phyloP scores from a whole-genome alignment of 2,888 invertebrate genomes.

The Campoplex nolae region DNA sequence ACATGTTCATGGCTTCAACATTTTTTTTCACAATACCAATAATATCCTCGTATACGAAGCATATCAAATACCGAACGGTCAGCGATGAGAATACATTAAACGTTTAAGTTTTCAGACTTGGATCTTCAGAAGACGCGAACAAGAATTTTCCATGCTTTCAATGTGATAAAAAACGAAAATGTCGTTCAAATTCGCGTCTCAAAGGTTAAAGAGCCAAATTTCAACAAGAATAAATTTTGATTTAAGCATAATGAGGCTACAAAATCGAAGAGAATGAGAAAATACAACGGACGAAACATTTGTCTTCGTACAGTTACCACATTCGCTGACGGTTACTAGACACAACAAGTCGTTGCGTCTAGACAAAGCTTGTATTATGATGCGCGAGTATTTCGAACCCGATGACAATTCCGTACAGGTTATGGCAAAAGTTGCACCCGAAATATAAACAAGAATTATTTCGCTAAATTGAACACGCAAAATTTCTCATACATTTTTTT shows the following conservation, averaged over 20 bases:
- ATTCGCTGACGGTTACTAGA: conserved; percentile 24
- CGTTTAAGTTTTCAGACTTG: background rate
- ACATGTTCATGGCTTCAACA: background rate
- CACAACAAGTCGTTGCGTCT: conserved; percentile 53
- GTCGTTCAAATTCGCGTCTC: background rate
- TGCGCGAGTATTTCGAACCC: background rate
- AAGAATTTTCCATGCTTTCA: background rate
- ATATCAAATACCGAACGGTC: background rate
- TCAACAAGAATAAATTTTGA: background rate
- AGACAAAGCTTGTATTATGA: conserved; percentile 27
- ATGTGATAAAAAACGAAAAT: background rate
- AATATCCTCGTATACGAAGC: background rate
- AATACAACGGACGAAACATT: conserved; percentile 9
- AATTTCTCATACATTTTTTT: too few species aligned
- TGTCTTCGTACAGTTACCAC: conserved; percentile 6
- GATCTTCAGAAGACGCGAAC: background rate
- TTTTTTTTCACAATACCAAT: background rate
- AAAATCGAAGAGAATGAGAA: conserved; percentile 32
- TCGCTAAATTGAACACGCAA: too few species aligned
- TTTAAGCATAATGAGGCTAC: background rate
- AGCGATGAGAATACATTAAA: background rate
- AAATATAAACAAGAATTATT: background rate
- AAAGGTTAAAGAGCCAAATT: background rate
- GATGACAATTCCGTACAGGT: background rate
- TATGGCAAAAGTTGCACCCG: background rate